Evolutionary conservation across 2,888 invertebrate species (phyloP).

Genomic region (Odontocerum albicorne): DNA sequence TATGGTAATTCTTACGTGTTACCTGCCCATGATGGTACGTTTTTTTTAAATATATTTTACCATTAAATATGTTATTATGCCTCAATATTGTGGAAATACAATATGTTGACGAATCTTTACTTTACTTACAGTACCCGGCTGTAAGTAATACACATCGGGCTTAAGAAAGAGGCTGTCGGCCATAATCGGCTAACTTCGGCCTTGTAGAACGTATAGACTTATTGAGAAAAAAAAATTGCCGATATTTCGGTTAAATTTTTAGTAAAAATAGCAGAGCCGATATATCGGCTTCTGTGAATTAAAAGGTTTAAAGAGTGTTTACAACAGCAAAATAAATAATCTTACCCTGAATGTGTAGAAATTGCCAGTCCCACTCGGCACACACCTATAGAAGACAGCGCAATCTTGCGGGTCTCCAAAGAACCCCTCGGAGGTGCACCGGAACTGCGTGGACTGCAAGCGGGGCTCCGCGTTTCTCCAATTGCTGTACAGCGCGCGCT

Average conservation of each 20-base stretch:
- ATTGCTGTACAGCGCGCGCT: not conserved
- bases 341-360: constrained; percentile 59
- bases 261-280: too few species aligned
- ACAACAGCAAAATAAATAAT: not conserved
- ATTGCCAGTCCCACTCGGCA: constrained; percentile 59
- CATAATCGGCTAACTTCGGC: not conserved
- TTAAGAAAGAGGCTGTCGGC: not conserved
- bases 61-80: too few species aligned
- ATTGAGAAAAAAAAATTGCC: not conserved
- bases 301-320: too few species aligned
- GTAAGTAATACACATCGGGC: too few species aligned
- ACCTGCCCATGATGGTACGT: not conserved
- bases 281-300: too few species aligned
- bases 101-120: not conserved
- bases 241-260: too few species aligned
- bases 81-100: not conserved
- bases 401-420: constrained; percentile 73
- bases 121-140: too few species aligned
- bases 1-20: too few species aligned
- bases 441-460: constrained; percentile 58
- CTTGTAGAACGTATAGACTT: not conserved
- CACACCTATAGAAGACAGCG: constrained; percentile 73
- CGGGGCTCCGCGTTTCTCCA: not conserved
- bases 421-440: constrained; percentile 70
- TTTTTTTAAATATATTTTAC: not conserved